These are phyloP conservation scores for Hydrozoanthus tunicans DNA, from an alignment of 64 coral and sea anemone species.

Conservation along the genomic window DNA sequence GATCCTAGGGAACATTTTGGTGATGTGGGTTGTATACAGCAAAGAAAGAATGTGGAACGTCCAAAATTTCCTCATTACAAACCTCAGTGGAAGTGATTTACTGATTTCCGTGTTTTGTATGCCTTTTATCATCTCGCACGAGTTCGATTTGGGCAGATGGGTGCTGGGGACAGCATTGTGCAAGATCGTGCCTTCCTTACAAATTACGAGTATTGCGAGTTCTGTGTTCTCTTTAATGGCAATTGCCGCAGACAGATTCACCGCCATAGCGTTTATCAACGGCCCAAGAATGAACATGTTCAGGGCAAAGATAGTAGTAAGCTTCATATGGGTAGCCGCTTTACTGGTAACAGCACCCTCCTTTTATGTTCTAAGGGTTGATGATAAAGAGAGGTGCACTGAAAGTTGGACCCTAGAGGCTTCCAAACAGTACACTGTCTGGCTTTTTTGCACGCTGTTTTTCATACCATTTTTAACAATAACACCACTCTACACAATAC, in stretches of 20 bases:
- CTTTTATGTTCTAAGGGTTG: constrained; percentile 42
- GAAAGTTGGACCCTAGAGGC: constrained; percentile 59
- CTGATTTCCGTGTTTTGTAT: constrained; percentile 12
- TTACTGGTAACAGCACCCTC: constrained; percentile 38
- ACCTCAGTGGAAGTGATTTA: constrained; percentile 14
- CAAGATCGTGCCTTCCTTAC: constrained; percentile 57
- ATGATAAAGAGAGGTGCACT: constrained; percentile 32
- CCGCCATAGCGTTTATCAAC: constrained; percentile 48
- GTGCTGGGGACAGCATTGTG: constrained; percentile 53
- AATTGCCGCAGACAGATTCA: constrained; percentile 57
- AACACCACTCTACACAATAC: constrained; percentile 48
- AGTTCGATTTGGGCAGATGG: background rate
- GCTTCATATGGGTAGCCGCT: constrained; percentile 57
- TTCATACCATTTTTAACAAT: constrained; percentile 47
- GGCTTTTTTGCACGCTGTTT: constrained; percentile 67
- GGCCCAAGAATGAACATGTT: constrained; percentile 37
- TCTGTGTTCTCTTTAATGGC: constrained; percentile 62
- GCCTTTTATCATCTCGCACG: constrained; percentile 5
- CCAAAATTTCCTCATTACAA: constrained; percentile 1
- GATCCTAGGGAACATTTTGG: background rate
- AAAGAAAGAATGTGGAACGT: background rate
- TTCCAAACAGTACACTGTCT: constrained; percentile 51
- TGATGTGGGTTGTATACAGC: constrained; percentile 10
- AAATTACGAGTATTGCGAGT: constrained; percentile 43
- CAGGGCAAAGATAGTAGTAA: constrained; percentile 53